phyloP scores from a whole-genome alignment of 2,888 invertebrate species.

The Chaitophorus viminalis region DNA sequence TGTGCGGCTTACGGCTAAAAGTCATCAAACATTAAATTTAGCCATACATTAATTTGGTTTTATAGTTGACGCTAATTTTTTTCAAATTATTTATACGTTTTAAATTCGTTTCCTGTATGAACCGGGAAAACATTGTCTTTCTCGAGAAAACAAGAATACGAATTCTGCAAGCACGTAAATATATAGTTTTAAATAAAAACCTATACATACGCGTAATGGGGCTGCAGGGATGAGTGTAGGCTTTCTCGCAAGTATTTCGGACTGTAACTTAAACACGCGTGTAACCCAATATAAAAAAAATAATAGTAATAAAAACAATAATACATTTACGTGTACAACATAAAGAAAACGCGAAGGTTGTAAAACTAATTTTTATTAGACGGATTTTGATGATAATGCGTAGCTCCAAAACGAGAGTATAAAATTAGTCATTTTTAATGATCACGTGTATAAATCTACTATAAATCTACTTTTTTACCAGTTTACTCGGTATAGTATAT shows the following conservation, averaged over 20 bases:
- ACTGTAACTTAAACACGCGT: neutral
- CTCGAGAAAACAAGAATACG: neutral
- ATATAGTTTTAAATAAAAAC: neutral
- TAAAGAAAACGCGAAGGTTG: constrained; percentile 40
- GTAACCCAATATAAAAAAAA: neutral
- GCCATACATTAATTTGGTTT: neutral
- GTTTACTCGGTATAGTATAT: neutral
- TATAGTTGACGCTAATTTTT: neutral
- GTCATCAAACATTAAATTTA: constrained; percentile 14
- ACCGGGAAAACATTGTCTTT: neutral
- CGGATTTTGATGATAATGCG: constrained; percentile 45
- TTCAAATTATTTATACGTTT: neutral
- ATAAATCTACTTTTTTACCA: neutral
- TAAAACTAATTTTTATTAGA: constrained; percentile 55
- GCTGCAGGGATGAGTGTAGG: neutral
- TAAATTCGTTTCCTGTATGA: neutral
- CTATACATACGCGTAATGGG: neutral
- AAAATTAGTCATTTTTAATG: constrained; percentile 61
- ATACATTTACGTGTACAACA: constrained; percentile 13
- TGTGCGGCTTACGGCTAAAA: constrained; percentile 13
- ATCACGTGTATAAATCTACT: constrained; percentile 32
- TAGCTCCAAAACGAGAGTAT: constrained; percentile 49
- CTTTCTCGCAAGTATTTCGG: neutral
- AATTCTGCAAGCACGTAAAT: neutral
- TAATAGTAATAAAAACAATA: constrained; percentile 2